Percentiles rank a stretch among this genome's conserved stretches.
phyloP scores from a whole-genome alignment of 1,140 invertebrate genomes.

The Drosophila pseudoananassae region DNA sequence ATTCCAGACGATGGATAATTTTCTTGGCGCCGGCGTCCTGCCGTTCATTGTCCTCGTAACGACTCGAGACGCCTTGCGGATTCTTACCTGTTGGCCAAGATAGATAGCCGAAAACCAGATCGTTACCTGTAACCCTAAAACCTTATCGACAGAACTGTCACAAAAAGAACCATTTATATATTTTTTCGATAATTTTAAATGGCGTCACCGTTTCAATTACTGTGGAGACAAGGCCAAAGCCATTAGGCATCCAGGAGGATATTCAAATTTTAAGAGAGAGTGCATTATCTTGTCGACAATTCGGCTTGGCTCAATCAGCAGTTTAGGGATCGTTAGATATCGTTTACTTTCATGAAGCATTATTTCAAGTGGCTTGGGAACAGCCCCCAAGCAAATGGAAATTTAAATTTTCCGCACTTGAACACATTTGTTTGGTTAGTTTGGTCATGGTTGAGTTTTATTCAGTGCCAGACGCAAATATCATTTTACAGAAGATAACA shows the following conservation, averaged over 20 bases:
- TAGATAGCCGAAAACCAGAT: conserved; percentile 22
- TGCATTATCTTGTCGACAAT: conserved; percentile 58
- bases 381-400: conserved; percentile 14
- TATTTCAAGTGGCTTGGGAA: conserved; percentile 15
- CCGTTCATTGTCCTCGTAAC: conserved; percentile 49
- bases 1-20: conserved; percentile 51
- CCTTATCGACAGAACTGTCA: conserved; percentile 38
- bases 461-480: conserved; percentile 42
- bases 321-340: conserved; percentile 57
- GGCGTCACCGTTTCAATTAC: conserved; percentile 42
- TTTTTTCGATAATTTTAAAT: conserved; percentile 37
- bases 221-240: conserved; percentile 31
- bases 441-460: conserved; percentile 39
- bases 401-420: conserved; percentile 12
- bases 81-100: conserved; percentile 38
- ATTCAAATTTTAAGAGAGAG: conserved; percentile 24
- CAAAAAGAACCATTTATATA: conserved; percentile 30
- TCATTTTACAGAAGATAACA: conserved; percentile 49
- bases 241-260: conserved; percentile 16
- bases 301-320: conserved; percentile 38
- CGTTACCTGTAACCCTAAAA: conserved; percentile 52
- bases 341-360: conserved; percentile 28
- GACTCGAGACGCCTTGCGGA: conserved; percentile 35
- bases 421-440: conserved; percentile 45
- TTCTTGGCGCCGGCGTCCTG: conserved; percentile 73